phyloP scores from a whole-genome alignment of 2,888 invertebrate species.

The Panorpa germanica region DNA sequence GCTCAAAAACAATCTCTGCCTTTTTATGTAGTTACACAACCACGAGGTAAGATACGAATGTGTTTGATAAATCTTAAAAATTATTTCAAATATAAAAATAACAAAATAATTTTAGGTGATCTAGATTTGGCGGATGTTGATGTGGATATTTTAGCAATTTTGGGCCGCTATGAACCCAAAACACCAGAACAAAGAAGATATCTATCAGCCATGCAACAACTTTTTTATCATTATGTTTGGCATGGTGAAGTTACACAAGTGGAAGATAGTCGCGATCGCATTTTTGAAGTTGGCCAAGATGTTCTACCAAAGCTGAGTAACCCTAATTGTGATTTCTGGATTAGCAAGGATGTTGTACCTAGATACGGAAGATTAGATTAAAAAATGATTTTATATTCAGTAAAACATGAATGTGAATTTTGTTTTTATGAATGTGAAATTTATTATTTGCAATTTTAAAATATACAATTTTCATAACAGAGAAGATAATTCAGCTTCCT shows the following conservation, averaged over 20 bases:
- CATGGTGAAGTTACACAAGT: constrained; percentile 50
- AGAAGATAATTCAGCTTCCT: too few relatives aligned
- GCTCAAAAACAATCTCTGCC: constrained; percentile 44
- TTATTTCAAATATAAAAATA: too few relatives aligned
- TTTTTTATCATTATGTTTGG: constrained; percentile 68
- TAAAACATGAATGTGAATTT: too few relatives aligned
- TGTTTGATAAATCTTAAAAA: too few relatives aligned
- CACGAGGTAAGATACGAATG: constrained; percentile 25
- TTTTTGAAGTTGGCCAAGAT: constrained; percentile 55
- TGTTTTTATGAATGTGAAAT: too few relatives aligned
- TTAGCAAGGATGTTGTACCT: constrained; percentile 52
- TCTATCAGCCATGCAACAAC: constrained; percentile 57
- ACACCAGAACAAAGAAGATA: constrained; percentile 55
- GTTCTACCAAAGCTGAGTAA: constrained; percentile 40
- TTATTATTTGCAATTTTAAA: too few relatives aligned
- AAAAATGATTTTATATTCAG: too few relatives aligned
- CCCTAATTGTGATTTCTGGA: constrained; percentile 62
- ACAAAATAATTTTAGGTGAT: too few relatives aligned
- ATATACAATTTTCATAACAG: too few relatives aligned
- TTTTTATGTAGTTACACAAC: constrained; percentile 54
- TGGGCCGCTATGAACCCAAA: constrained; percentile 54
- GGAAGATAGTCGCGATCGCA: constrained; percentile 28
- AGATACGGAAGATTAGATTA: constrained; percentile 59
- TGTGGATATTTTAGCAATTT: constrained; percentile 59
- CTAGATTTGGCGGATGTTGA: constrained; percentile 31